Conservation (phyloP, 2,888 invertebrate species). For the Hetaerina titia region DNA sequence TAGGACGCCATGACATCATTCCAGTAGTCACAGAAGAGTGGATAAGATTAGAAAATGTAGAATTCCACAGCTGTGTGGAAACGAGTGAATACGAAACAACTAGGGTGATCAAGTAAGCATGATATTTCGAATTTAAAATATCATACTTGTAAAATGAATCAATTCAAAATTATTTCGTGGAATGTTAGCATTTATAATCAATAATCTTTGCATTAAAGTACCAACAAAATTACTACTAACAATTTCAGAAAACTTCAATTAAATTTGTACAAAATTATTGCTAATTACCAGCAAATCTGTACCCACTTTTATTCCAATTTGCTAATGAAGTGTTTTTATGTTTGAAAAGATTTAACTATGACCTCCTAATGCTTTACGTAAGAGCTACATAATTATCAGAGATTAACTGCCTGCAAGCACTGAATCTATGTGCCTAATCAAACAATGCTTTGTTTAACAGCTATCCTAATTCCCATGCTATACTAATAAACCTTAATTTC, state of each 20-base stretch:
- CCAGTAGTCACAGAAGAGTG: slow-evolving; percentile 99
- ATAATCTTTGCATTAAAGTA: too few relatives aligned
- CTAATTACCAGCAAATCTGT: too few relatives aligned
- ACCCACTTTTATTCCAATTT: too few relatives aligned
- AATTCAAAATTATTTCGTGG: too few relatives aligned
- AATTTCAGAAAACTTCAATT: not conserved
- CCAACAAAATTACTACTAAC: too few relatives aligned
- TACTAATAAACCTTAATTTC: slow-evolving; percentile 2
- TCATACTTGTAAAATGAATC: not conserved
- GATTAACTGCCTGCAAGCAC: not conserved
- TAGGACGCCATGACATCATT: slow-evolving; percentile 98
- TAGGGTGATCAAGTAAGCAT: slow-evolving; percentile 88
- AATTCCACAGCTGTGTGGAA: slow-evolving; percentile 96
- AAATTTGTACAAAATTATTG: not conserved
- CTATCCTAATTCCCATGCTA: not conserved
- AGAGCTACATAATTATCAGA: not conserved
- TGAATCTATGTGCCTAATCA: not conserved
- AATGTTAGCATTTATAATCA: too few relatives aligned
- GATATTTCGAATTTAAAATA: not conserved
- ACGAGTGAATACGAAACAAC: slow-evolving; percentile 92
- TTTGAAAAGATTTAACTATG: not conserved
- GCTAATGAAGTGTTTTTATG: too few relatives aligned
- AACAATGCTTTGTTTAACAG: not conserved
- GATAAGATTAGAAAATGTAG: slow-evolving; percentile 96
- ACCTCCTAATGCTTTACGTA: not conserved